phyloP scores from a whole-genome alignment of 2,888 invertebrate genomes.

The Laothoe populi region DNA sequence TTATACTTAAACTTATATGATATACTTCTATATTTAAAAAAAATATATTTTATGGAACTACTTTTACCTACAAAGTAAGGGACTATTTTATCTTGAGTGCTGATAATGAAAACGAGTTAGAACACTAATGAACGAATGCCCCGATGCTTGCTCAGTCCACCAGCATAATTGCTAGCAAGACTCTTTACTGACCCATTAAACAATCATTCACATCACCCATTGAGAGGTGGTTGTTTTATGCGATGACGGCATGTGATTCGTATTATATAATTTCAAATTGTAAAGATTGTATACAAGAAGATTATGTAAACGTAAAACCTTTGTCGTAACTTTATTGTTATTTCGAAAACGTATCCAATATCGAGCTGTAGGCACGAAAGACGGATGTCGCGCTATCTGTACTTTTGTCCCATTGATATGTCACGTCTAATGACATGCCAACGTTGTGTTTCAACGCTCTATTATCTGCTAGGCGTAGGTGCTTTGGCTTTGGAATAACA shows the following conservation, averaged over 20 bases:
- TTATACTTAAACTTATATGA: too few species aligned
- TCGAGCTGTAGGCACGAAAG: conserved; percentile 42
- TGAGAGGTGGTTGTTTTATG: conserved; percentile 44
- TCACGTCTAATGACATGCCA: conserved; percentile 62
- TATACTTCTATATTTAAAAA: too few species aligned
- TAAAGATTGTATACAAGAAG: neutral
- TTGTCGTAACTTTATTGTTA: conserved; percentile 7
- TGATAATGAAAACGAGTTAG: conserved; percentile 62
- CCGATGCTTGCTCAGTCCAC: conserved; percentile 63
- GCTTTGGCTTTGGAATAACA: conserved; percentile 15
- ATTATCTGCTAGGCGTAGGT: conserved; percentile 49
- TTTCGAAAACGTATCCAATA: conserved; percentile 30
- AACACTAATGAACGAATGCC: conserved; percentile 72
- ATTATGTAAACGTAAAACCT: neutral
- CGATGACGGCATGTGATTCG: conserved; percentile 45
- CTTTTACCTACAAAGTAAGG: conserved; percentile 4
- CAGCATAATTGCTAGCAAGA: conserved; percentile 64
- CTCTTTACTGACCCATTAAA: conserved; percentile 66
- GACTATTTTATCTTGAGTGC: conserved; percentile 39
- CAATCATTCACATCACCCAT: conserved; percentile 50
- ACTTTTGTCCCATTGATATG: conserved; percentile 64
- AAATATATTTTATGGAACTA: too few species aligned
- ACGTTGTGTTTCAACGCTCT: conserved; percentile 58
- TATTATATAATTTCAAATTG: neutral
- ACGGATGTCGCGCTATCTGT: conserved; percentile 65